Conservation (phyloP, 2,888 invertebrate genomes). For the Dasypogon diadema region DNA sequence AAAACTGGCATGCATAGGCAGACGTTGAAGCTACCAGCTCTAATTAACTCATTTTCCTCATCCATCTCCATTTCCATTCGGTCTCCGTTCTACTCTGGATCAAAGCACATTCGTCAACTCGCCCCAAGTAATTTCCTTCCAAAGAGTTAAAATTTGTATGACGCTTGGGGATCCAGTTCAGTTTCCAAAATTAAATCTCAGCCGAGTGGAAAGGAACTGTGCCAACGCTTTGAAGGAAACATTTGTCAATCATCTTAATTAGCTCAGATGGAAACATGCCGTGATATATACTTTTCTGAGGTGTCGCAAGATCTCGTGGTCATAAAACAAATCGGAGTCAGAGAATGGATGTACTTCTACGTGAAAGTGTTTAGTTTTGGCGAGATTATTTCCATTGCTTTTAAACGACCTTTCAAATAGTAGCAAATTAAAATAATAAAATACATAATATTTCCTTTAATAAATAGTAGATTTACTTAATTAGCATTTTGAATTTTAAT, state of each 20-base stretch:
- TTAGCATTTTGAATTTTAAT: too few relatives aligned
- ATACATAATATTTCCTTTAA: too few relatives aligned
- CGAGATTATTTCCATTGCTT: too few relatives aligned
- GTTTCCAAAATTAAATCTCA: slow-evolving; percentile 45
- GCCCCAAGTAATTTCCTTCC: slow-evolving; percentile 1
- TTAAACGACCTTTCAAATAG: too few relatives aligned
- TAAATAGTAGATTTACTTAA: too few relatives aligned
- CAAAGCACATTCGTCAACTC: background rate
- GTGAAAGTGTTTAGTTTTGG: too few relatives aligned
- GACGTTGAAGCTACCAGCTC: slow-evolving; percentile 27
- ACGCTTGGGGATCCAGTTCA: slow-evolving; percentile 7
- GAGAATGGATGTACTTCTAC: too few relatives aligned
- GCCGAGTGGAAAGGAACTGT: slow-evolving; percentile 14
- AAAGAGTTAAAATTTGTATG: slow-evolving; percentile 31
- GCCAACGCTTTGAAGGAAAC: slow-evolving; percentile 44
- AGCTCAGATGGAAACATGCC: slow-evolving; percentile 30
- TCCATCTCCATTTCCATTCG: slow-evolving; percentile 36
- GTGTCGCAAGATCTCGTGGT: too few relatives aligned
- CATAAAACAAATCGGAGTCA: too few relatives aligned
- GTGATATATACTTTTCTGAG: too few relatives aligned
- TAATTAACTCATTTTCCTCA: slow-evolving; percentile 48
- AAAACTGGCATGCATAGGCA: slow-evolving; percentile 2
- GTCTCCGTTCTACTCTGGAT: background rate
- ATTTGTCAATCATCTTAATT: slow-evolving; percentile 53
- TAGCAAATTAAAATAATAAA: too few relatives aligned